Evolutionary conservation across 2,797 vertebrate genomes (phyloP).

Genomic region (Coregonus sp.): DNA sequence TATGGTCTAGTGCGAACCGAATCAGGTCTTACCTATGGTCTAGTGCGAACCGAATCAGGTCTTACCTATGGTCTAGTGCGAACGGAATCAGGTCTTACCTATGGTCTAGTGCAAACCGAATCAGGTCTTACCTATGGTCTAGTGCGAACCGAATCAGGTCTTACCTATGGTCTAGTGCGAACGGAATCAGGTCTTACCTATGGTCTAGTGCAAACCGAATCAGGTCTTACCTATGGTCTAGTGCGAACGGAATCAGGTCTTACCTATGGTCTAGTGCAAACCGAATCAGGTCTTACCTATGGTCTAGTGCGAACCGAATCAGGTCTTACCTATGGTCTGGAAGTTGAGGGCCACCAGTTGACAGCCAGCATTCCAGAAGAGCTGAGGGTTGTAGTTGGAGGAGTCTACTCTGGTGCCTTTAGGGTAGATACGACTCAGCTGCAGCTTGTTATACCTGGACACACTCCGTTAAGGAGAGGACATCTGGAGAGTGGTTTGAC

Average conservation of each 20-base stretch:
- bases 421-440: slow-evolving; percentile 96
- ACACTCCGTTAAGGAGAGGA: neutral
- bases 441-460: slow-evolving; percentile 95
- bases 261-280: slow-evolving; percentile 87
- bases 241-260: slow-evolving; percentile 39
- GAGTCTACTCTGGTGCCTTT: slow-evolving; percentile 98
- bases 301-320: slow-evolving; percentile 74
- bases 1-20: too few species aligned
- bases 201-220: accelerated
- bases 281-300: slow-evolving; percentile 78
- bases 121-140: too few species aligned
- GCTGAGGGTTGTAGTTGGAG: slow-evolving; percentile 98
- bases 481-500: neutral
- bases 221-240: slow-evolving; percentile 89
- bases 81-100: too few species aligned
- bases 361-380: slow-evolving; percentile 98
- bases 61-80: too few species aligned
- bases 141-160: too few species aligned
- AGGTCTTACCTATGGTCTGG: slow-evolving; percentile 90
- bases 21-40: too few species aligned
- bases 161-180: too few species aligned
- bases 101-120: too few species aligned
- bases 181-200: too few species aligned
- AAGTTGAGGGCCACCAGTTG: slow-evolving; percentile 98
- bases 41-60: too few species aligned